phyloP scores from a whole-genome alignment of 2,797 vertebrate genomes.

The Morus bassanus region DNA sequence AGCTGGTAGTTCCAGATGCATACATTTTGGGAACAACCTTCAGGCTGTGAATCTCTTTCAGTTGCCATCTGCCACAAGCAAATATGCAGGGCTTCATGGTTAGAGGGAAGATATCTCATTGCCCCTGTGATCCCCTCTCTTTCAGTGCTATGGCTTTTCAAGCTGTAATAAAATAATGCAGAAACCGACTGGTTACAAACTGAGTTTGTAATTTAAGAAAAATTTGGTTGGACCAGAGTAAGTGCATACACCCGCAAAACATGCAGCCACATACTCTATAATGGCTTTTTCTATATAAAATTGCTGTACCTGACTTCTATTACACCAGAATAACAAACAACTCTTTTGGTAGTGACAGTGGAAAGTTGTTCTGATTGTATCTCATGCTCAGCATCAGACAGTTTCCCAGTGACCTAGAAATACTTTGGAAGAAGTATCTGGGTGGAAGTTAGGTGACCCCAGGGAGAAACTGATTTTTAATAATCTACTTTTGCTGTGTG shows the following conservation, averaged over 20 bases:
- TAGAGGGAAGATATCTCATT: not conserved
- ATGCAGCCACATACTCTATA: not conserved
- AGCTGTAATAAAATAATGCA: not conserved
- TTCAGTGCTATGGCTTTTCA: not conserved
- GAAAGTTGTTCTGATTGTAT: not conserved
- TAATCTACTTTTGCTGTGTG: constrained; percentile 32
- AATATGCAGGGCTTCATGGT: not conserved
- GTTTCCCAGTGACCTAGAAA: not conserved
- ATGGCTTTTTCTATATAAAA: not conserved
- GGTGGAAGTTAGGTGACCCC: constrained; percentile 6
- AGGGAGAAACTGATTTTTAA: constrained; percentile 43
- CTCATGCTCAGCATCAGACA: not conserved
- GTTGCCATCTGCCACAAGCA: not conserved
- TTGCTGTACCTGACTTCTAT: not conserved
- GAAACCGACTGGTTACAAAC: not conserved
- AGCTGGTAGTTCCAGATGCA: not conserved
- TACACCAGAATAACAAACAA: not conserved
- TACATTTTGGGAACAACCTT: not conserved
- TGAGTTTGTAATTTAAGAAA: not conserved
- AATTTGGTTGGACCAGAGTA: not conserved
- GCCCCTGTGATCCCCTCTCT: not conserved
- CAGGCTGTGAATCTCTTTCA: not conserved
- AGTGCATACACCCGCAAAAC: not conserved
- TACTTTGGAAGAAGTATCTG: constrained; percentile 14
- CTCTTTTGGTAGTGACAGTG: not conserved